Evolutionary conservation across 2,113 vertebrate species (phyloP), one percentile per base, ranked within the genome.

Genomic region (Rhinolophus sinicus): DNA sequence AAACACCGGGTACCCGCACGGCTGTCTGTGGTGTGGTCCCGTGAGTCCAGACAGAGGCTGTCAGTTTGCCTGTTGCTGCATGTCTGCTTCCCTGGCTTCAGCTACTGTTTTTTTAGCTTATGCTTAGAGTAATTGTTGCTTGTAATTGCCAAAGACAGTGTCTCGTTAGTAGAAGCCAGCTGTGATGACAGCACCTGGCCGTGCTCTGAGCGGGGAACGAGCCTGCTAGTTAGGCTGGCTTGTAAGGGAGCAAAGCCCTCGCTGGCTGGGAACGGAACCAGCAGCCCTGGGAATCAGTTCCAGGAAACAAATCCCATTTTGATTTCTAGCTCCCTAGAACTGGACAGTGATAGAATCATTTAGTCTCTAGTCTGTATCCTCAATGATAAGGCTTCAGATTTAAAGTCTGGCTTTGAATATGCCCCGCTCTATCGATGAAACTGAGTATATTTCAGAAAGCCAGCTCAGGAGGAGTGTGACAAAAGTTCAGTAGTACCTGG

Each of bases 41-140:
- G 33, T 40, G 77, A 87, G 64, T 52, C 65, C 62, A 97, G 93
- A 88, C 88, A 11, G 58, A 76, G 54, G 33, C 70, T 18, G 40
- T 24, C 35, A 19, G 70, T 67, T 58, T 0, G 14, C 64, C 54
- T 92, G 69, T 75, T 60, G 47, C 56, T 80, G 26, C 70, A 50
- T 24, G 77, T 83, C 94, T 96, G 73, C 62, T 44, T 82, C 83
- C 40, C 10, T 75, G 87, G 54, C 88, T 81, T 76, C 40, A 54
- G 24, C 21, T 88, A n/a, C 62, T 93, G 8, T 90, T 75, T 18
- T 65, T 21, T 33, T 76, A 56, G 54, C 58, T 88, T 58, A 11
- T 62, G 26, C 52, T 82, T n/a, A 77, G 60, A 67, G 81, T 81
- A 35, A 47, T 73, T 90, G 67, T 50, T 87, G 94, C 75, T 30